Evolutionary conservation across 2,888 invertebrate species (phyloP).

Genomic region (Sarcophaga variegata): DNA sequence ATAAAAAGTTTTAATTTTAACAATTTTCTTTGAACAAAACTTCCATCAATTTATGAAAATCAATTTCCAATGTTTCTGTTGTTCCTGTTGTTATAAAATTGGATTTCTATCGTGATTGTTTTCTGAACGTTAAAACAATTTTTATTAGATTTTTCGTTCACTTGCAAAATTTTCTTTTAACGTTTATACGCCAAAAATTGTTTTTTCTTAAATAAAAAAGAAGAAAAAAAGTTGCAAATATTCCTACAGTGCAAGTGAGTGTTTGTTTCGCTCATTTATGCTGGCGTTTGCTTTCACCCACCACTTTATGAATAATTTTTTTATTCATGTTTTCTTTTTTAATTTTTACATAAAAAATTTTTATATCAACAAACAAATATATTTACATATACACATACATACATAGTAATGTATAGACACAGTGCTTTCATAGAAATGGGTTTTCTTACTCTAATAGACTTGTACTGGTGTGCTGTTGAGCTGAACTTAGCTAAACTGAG

Average conservation of each 20-base stretch:
- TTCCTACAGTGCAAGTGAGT: not conserved
- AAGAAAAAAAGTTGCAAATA: constrained; percentile 27
- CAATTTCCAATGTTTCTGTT: no score
- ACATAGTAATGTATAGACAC: no score
- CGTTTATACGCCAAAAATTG: not conserved
- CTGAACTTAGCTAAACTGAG: no score
- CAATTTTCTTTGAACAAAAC: no score
- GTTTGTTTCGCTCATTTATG: not conserved
- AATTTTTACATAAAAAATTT: not conserved
- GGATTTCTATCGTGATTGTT: constrained; percentile 6
- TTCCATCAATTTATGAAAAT: no score
- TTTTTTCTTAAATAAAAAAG: not conserved
- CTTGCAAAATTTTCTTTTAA: no score
- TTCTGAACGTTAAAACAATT: not conserved
- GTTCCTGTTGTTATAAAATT: not conserved
- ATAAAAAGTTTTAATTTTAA: no score
- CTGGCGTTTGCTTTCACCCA: constrained; percentile 13
- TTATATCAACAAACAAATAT: no score
- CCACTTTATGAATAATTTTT: constrained; percentile 27
- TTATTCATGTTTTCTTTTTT: not conserved
- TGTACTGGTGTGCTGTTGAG: not conserved
- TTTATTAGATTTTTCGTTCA: constrained; percentile 13
- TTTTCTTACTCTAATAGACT: constrained; percentile 36
- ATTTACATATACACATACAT: no score
- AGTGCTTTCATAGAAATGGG: not conserved